Evolutionary conservation across 2,888 invertebrate species (phyloP).

Genomic region (Drosophila flavopinicola): DNA sequence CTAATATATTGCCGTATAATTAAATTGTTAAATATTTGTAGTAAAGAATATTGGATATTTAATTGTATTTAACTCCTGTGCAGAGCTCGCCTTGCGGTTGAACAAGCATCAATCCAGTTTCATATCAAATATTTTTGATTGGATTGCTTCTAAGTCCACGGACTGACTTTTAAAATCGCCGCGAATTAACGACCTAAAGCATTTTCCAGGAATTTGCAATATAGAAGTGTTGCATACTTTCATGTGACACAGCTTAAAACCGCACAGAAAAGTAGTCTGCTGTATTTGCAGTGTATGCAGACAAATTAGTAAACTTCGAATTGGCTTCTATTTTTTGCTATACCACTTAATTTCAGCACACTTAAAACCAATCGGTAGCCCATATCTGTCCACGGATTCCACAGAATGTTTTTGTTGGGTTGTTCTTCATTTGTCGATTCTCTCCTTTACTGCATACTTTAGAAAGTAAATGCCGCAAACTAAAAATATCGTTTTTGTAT

Average conservation of each 20-base stretch:
- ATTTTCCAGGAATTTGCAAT: neutral
- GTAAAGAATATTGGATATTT: no score
- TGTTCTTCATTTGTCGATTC: neutral
- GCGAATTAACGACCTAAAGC: neutral
- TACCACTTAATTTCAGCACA: no score
- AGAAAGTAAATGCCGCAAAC: neutral
- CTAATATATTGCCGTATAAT: no score
- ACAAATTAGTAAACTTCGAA: neutral
- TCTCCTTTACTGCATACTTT: conserved; percentile 4
- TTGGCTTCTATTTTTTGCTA: neutral
- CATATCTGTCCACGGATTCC: no score
- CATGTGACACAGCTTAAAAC: conserved; percentile 9
- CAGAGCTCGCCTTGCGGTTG: no score
- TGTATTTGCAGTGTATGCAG: neutral
- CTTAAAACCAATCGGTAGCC: no score
- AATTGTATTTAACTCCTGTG: no score
- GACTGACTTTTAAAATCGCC: neutral
- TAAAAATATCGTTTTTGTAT: neutral
- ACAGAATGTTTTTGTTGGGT: neutral
- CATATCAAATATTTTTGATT: neutral
- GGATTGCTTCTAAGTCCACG: neutral
- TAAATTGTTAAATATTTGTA: no score
- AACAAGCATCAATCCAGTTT: neutral
- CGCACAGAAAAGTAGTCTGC: neutral
- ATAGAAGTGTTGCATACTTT: conserved; percentile 35